Evolutionary conservation across 2,113 vertebrate species (phyloP).

Genomic region (Ornithorhynchus anatinus): DNA sequence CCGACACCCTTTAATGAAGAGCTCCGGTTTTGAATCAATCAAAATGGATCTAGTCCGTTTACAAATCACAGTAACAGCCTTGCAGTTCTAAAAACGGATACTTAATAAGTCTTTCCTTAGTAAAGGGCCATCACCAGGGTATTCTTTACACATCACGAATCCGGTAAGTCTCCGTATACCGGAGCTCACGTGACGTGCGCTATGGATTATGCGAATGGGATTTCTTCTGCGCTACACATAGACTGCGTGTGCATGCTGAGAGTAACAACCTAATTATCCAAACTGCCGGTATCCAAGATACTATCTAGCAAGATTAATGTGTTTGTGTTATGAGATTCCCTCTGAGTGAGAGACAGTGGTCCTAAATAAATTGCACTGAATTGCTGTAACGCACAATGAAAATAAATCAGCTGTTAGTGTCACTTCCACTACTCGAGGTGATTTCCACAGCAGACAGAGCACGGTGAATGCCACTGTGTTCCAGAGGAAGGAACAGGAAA

Average conservation of each 20-base stretch:
- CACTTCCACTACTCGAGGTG: slow-evolving; percentile 35
- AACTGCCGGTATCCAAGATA: slow-evolving; percentile 64
- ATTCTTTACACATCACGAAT: slow-evolving; percentile 20
- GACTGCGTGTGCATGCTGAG: slow-evolving; percentile 12
- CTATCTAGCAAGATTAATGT: slow-evolving; percentile 63
- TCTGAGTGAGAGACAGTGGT: slow-evolving; percentile 59
- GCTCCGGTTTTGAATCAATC: background rate
- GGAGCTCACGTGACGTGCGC: background rate
- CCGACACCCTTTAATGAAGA: slow-evolving; percentile 26
- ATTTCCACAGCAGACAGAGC: slow-evolving; percentile 35
- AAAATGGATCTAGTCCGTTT: background rate
- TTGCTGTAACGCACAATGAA: slow-evolving; percentile 54
- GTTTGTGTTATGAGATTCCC: slow-evolving; percentile 55
- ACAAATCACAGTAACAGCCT: slow-evolving; percentile 4
- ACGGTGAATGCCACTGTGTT: background rate
- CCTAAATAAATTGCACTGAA: slow-evolving; percentile 71
- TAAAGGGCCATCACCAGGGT: background rate
- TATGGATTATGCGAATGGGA: slow-evolving; percentile 33
- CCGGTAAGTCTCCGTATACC: slow-evolving; percentile 17
- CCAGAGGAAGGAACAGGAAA: too few relatives aligned
- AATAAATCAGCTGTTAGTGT: slow-evolving; percentile 66
- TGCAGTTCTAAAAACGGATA: slow-evolving; percentile 21
- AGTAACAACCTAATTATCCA: slow-evolving; percentile 65
- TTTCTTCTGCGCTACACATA: slow-evolving; percentile 38
- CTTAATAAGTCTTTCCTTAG: background rate